Evolutionary conservation across 2,113 vertebrate species (phyloP).

Genomic region (Anhinga anhinga): DNA sequence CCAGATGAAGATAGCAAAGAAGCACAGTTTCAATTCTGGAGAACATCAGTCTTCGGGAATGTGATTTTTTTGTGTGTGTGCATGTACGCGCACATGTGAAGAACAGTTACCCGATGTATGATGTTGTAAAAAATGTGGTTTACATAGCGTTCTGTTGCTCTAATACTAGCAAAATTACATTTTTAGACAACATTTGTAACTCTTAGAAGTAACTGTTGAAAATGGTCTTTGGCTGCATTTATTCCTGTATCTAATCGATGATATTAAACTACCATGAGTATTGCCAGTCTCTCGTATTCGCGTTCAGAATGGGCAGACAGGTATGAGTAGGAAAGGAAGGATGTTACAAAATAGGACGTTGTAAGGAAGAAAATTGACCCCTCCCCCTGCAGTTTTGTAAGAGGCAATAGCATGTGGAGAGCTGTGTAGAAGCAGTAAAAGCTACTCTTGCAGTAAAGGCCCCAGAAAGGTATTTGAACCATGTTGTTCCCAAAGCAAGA

Average conservation of each 20-base stretch:
- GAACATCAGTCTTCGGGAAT: neutral
- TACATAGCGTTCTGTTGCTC: neutral
- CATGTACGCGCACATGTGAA: neutral
- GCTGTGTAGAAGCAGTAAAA: neutral
- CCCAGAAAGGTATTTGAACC: neutral
- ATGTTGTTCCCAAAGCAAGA: neutral
- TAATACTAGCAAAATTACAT: neutral
- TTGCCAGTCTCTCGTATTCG: neutral
- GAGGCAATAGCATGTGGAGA: neutral
- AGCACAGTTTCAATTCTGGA: neutral
- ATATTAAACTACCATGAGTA: neutral
- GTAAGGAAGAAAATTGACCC: neutral
- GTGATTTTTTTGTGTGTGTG: neutral
- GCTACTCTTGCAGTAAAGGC: neutral
- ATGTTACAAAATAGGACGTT: conserved; percentile 37
- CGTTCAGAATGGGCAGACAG: neutral
- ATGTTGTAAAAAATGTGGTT: neutral
- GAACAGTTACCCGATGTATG: fast-evolving
- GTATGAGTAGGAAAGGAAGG: conserved; percentile 8
- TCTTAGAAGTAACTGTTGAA: neutral
- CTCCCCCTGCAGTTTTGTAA: conserved; percentile 10
- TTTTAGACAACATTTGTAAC: neutral
- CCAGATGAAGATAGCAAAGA: neutral
- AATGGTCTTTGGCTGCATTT: neutral
- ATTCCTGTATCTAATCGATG: neutral